Evolutionary conservation across 2,888 invertebrate species (phyloP), one percentile per base, ranked within the genome.

Genomic region (Acrocyrtus sp.): DNA sequence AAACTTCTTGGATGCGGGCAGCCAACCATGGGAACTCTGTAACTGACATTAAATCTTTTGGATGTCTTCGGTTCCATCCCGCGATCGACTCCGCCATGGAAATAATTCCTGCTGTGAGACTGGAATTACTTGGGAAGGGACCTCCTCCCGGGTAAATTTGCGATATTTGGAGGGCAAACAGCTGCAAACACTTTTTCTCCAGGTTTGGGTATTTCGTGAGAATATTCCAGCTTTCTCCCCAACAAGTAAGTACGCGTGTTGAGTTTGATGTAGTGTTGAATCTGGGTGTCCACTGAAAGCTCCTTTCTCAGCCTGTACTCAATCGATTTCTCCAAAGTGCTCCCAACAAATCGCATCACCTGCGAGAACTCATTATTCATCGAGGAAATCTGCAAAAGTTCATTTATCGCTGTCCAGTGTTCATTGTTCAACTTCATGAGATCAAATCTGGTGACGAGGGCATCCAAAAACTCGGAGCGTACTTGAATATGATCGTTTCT

Each of bases 401-500:
- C 77, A 34, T 75, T 66, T 15, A 78, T 65, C 5, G 62, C 45
- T 50, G 48, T 41, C 78, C 77, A 78, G 48, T 78, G 75, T 10
- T 69, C 73, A 17, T 69, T 60, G 4, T 50, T 43, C 51, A 78
- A 47, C 43, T 75, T 67, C 19, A 51, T 19, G 24, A 69, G 60
- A 34, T 74, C 61, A 45, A 70, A 74, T 5, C 63, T 48, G 24
- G 45, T 57, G 48, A 60, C 62, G 17, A 78, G 45, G 6, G 74
- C 63, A 27, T 65, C 63, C 21, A 78, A 34, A 41, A 78, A 72
- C 22, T 74, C 67, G 2, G 58, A 60, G 17, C 78, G 68, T 0
- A 79, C 77, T 70, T 77, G 74, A 15, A 61, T 51, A 22, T 68
- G 57, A 51, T 79, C 79, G 48, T 77, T 77, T 24, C 77, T 53